Evolutionary conservation across 2,888 invertebrate species (phyloP), one percentile per base, ranked within the genome.

Genomic region (Belgica antarctica): DNA sequence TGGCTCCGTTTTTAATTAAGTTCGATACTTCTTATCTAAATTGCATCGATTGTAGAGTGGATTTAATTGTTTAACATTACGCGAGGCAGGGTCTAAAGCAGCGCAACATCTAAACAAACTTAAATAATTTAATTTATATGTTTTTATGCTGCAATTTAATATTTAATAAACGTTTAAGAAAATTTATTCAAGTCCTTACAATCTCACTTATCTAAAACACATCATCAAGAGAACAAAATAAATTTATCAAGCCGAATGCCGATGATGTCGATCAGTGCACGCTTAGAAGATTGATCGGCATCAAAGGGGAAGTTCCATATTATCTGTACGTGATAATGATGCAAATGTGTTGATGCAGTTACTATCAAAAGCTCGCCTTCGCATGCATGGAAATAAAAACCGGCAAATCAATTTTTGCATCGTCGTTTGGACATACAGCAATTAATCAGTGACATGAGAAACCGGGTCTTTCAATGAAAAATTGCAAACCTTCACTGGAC

Each of bases 21-120:
- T 66, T 28, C 66, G 28, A 66, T 52, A 46, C 52, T 28, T 66
- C 28, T 66, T 66, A 66, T 66, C 66, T 66, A 46, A 66, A 66
- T 66, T 66, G 47, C 52, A 66, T 66, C 66, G 19, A 24, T 12
- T 41, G 52, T 52, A 22, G 4, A 19, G 24, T 59, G 27, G 27
- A 25, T 59, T 59, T 27, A 25, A 27, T 22, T 27, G 59, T 59
- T 59, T 59, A n/a, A 41, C 41, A 41, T 41, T 41, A 41, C 15
- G 41, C 12, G 41, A 12, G n/a, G 41, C 41, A 15, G 10, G n/a
- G 2, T 41, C 41, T 12, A n/a, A n/a, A n/a, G n/a, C n/a, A n/a
- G n/a, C n/a, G n/a, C n/a, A n/a, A n/a, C n/a, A n/a, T n/a, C n/a
- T n/a, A n/a, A n/a, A n/a, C n/a, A n/a, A n/a, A n/a, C n/a, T n/a